Conservation (phyloP, 2,797 vertebrate species). For the Clamator glandarius region DNA sequence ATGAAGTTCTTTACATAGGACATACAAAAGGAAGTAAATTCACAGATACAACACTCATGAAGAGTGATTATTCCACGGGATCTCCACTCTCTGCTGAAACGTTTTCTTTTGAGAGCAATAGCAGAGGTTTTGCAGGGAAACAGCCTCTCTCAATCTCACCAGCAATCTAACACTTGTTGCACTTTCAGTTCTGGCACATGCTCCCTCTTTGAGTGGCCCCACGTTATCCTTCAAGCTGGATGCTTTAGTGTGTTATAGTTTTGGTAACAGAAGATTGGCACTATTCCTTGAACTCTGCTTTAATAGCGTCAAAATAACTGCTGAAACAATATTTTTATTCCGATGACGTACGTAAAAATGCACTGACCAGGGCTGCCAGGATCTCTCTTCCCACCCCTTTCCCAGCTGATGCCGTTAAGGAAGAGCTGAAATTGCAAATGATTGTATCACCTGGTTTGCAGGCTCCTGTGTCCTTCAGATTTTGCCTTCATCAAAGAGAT, state of each 20-base stretch:
- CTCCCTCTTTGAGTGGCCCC: not conserved
- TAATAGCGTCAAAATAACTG: conserved; percentile 27
- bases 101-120: not conserved
- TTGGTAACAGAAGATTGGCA: conserved; percentile 38
- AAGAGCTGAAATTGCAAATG: not conserved
- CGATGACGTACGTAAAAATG: not conserved
- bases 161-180: not conserved
- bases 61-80: not conserved
- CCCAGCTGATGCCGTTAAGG: not conserved
- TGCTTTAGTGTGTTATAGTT: not conserved
- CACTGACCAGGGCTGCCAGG: not conserved
- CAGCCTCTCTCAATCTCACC: not conserved
- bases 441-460: not conserved
- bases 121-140: not conserved
- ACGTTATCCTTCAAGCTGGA: not conserved
- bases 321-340: conserved; percentile 59
- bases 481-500: not conserved
- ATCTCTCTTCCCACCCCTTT: not conserved
- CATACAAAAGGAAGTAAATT: not conserved
- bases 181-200: not conserved
- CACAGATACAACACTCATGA: not conserved
- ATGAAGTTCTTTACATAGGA: not conserved
- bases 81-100: not conserved
- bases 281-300: conserved; percentile 3
- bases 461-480: not conserved